These are phyloP conservation scores for Platerodrilus igneus DNA, from an alignment of 2,888 invertebrate genomes.

Conservation along the genomic window DNA sequence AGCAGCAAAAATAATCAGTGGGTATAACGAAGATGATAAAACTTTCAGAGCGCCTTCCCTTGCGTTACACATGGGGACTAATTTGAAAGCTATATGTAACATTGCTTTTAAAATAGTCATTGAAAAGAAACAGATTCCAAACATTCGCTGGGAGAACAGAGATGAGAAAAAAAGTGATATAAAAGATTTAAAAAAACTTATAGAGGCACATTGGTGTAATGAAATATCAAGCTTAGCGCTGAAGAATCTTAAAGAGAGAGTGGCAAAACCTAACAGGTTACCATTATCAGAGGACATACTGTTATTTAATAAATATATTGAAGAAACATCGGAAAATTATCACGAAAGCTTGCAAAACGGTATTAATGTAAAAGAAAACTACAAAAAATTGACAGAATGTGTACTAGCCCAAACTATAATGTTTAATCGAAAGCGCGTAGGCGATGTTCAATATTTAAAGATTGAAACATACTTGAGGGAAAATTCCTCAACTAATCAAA, in stretches of 20 bases:
- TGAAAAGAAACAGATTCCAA: conserved; percentile 7
- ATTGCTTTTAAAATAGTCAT: conserved; percentile 13
- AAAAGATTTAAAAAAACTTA: conserved; percentile 14
- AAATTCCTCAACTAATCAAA: conserved; percentile 10
- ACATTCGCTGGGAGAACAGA: neutral
- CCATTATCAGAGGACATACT: conserved; percentile 14
- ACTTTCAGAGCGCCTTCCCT: conserved; percentile 14
- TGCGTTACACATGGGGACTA: conserved; percentile 16
- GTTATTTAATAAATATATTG: no score
- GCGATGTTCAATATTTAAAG: conserved; percentile 11
- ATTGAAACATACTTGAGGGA: conserved; percentile 10
- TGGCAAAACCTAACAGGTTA: conserved; percentile 13
- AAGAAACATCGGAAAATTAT: no score
- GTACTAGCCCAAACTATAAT: conserved; percentile 2
- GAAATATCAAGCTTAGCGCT: conserved; percentile 30
- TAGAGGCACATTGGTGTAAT: conserved; percentile 29
- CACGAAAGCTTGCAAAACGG: no score
- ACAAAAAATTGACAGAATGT: conserved; percentile 26
- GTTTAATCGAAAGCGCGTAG: conserved; percentile 11
- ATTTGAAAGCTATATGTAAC: conserved; percentile 14
- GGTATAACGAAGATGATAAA: conserved; percentile 8
- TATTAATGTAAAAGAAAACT: no score
- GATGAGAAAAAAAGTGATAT: conserved; percentile 13
- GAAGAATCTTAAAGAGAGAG: conserved; percentile 29
- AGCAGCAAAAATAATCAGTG: conserved; percentile 15